Base-by-base conservation (phyloP, 2,797 vertebrate genomes). In the Brachymystax lenok region DNA sequence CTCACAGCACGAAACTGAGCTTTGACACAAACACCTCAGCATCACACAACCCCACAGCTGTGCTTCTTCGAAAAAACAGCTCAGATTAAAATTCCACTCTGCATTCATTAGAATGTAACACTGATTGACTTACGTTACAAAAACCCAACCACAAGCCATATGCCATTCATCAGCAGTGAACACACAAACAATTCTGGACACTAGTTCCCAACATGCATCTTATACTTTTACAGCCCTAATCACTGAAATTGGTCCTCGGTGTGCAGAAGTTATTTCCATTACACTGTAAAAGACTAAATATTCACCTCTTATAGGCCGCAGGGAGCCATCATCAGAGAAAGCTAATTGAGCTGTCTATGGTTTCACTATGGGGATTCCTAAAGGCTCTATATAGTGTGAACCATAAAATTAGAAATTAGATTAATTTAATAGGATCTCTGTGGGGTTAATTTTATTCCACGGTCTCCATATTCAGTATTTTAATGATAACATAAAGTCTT, bases 401-500 rank as follows among this genome's bases (percentile, higher is more conserved):
- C 3, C 40, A 54, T 46, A 46, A 3, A 46, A 46, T 46, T 12
- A 46, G 40, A 2, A 46, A 46, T 46, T 13, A 3, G 40, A 46
- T 2, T 46, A 3, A 46, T 46, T 46, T 46, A 46, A 46, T 46
- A 46, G 10, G 40, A 46, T 46, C 40, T 46, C 40, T 46, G 12
- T 46, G 40, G 40, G 40, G 40, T 13, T 46, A 70, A 69, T 5
- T 46, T 4, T 56, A 19, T 30, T 56, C 27, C 7, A 68, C 71
- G 10, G 27, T 21, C 21, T 17, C 35, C 30, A 71, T n/a, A 6
- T 13, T 40, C 56, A 33, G 24, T 13, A 0, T 10, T 16, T 14
- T 33, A 27, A 5, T 4, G 54, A 56, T 70, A 2, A 21, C 78
- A 61, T 74, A 51, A 69, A 72, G 79, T 35, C 66, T 85, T 78